Conservation (phyloP, 2,797 vertebrate species). For the Anolis apletophallus region DNA sequence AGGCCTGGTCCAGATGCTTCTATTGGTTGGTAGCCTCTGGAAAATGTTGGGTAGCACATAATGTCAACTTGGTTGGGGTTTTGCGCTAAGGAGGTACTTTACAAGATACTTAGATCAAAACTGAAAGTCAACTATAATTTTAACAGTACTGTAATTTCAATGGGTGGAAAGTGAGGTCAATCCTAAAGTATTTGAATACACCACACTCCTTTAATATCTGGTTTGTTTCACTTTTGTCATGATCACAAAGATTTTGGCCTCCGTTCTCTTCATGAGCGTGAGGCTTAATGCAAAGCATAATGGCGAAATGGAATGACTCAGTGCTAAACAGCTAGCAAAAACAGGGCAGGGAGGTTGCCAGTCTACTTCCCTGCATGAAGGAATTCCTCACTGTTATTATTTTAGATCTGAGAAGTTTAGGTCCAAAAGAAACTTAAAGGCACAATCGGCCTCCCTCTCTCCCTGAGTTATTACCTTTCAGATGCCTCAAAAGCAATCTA, state of each 20-base stretch:
- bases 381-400: too few species aligned
- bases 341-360: too few species aligned
- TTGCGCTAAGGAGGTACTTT: conserved; percentile 24
- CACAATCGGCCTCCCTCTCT: too few species aligned
- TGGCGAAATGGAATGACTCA: neutral
- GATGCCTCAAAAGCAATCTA: neutral
- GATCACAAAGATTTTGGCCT: conserved; percentile 18
- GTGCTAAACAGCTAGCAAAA: neutral
- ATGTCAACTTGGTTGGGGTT: conserved; percentile 8
- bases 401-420: too few species aligned
- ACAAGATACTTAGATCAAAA: conserved; percentile 17
- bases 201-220: conserved; percentile 24
- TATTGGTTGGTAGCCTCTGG: neutral
- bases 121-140: conserved; percentile 18
- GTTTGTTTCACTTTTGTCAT: conserved; percentile 32
- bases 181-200: conserved; percentile 41
- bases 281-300: neutral
- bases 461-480: too few species aligned
- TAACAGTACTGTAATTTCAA: conserved; percentile 26
- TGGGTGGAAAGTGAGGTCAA: conserved; percentile 32
- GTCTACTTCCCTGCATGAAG: too few species aligned
- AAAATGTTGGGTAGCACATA: neutral
- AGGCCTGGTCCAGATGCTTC: neutral
- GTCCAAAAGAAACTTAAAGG: too few species aligned
- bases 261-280: conserved; percentile 4